Base-by-base conservation (phyloP, 2,888 invertebrate genomes). In the Alcis repandata region DNA sequence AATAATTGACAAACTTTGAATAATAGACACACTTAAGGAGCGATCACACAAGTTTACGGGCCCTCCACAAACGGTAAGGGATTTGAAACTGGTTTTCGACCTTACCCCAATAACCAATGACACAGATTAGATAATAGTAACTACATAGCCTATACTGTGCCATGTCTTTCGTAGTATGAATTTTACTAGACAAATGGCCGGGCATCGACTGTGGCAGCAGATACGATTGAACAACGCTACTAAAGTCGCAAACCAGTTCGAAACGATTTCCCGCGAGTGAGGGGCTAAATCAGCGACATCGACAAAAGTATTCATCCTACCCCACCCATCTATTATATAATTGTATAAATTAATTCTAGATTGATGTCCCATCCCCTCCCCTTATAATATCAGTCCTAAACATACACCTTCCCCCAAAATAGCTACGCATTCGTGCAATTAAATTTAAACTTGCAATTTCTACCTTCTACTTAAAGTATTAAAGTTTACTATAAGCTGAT, bases 341-440 rank as follows among this genome's bases (percentile, higher is more conserved):
- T 27, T 27, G 6, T 27, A 27, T 6, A 27, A 27, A 27, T 27
- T 27, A 27, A 27, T 27, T 27, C 27, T 27, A 27, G 27, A 27
- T 27, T 27, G 27, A 27, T 27, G 27, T 27, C 32, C 19, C 41
- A 4, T 62, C 32, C 38, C 46, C 59, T 13, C 48, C 38, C 2
- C 66, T 68, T 54, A 64, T 60, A 61, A 63, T 66, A 72, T 70
- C 72, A 70, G 72, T 72, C 69, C 72, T 70, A 69, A 65, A 62
- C 8, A 69, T 53, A 65, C 40, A n/a, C n/a, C n/a, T n/a, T 40
- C 46, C 59, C 65, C 51, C 46, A 59, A 36, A 15, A 45, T 32
- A 59, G 63, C 68, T 69, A 71, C 67, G 33, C 46, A 15, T 41
- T 40, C 53, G 67, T 70, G 71, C 68, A 67, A 56, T 65, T 15